Conservation (phyloP, 2,797 vertebrate genomes). For the Columba guinea region DNA sequence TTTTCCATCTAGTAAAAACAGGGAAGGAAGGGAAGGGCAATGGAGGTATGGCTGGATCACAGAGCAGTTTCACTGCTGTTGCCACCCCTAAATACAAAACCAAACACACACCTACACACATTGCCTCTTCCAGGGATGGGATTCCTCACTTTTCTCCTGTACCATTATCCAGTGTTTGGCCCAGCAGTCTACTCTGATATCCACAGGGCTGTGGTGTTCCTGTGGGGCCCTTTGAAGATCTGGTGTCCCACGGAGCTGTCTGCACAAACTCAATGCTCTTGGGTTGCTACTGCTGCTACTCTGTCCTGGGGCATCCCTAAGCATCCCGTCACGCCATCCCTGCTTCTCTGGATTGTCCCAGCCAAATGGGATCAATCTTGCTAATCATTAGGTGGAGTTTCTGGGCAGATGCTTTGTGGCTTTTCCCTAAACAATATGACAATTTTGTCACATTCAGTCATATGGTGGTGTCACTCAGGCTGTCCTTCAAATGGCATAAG, state of each 20-base stretch:
- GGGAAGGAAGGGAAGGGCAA: not conserved
- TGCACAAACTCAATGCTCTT: not conserved
- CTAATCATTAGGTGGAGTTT: not conserved
- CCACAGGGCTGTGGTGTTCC: accelerated
- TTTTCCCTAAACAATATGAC: not conserved
- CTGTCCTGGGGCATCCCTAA: not conserved
- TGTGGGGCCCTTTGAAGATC: not conserved
- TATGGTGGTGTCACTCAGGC: not conserved
- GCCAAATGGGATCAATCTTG: not conserved
- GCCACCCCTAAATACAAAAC: not conserved
- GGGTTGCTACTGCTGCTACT: not conserved
- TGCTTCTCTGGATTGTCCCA: not conserved
- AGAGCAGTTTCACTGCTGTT: not conserved
- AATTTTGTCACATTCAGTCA: not conserved
- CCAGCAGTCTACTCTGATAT: not conserved
- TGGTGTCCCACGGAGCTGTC: not conserved
- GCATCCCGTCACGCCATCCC: not conserved
- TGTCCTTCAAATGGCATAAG: not conserved
- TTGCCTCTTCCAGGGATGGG: not conserved
- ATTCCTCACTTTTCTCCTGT: not conserved
- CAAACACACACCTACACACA: not conserved
- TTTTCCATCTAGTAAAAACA: not conserved
- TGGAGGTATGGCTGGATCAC: not conserved
- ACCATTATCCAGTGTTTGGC: not conserved
- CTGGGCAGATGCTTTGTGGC: not conserved